Base-by-base conservation (phyloP, 2,888 invertebrate species). In the Ditula angustiorana region DNA sequence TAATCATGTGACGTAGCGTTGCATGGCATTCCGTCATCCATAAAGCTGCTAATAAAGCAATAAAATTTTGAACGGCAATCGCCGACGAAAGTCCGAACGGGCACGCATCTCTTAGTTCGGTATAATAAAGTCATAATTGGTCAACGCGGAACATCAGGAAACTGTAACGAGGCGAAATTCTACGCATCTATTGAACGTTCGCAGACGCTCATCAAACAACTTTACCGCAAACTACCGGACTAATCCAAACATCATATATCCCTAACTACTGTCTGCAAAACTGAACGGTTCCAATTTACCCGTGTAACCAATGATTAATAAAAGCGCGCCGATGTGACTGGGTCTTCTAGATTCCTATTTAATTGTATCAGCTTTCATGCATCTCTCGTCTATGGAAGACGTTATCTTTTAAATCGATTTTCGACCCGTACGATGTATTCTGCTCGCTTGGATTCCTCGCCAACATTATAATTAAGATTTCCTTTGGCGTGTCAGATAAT, bases 351-450 rank as follows among this genome's bases (percentile, higher is more conserved):
- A 86, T 88, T 82, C 86, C 80, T 76, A 72, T 81, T 76, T 85
- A 86, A 87, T 86, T 85, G 84, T 85, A 85, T 81, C 84, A 75
- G 81, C 80, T 85, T 81, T 82, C 83, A 83, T 81, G 74, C 74
- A 79, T 81, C 82, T 82, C 71, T 72, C 73, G 72, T 72, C 65
- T 69, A 58, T 63, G 70, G 68, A 60, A 64, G 61, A 65, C 61
- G 37, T 55, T 65, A 60, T 60, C 65, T 46, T 56, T 70, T 70
- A 76, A 80, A 82, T 82, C 79, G 69, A 70, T 75, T 74, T 50
- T 70, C 68, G 68, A 76, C 68, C 61, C 72, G 66, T 59, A 58
- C 67, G 74, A 75, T 74, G 71, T 75, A 74, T 74, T 75, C 77
- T 76, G 77, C 75, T 75, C 76, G 74, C 67, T 65, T 68, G 69